A percentile compares a stretch with the other conserved stretches of the same genome.
phyloP scores from a whole-genome alignment of 2,113 vertebrate genomes.

The Ancistrus triradiatus region DNA sequence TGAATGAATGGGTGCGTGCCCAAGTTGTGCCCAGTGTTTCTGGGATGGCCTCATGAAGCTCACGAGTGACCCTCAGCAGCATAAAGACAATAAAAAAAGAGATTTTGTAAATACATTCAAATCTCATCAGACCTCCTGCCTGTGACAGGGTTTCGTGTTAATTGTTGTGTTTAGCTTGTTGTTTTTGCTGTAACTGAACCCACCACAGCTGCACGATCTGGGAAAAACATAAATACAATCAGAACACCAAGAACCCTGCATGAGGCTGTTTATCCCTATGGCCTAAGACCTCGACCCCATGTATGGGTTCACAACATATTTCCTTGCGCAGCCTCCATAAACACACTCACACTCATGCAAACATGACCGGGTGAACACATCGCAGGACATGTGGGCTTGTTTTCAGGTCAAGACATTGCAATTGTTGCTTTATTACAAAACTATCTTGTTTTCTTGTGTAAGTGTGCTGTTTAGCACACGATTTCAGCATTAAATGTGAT shows the following conservation, averaged over 20 bases:
- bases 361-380: not conserved
- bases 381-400: not conserved
- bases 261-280: slow-evolving; percentile 45
- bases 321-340: slow-evolving; percentile 33
- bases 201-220: not conserved
- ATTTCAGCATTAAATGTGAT: too few relatives aligned
- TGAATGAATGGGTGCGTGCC: too few relatives aligned
- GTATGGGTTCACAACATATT: slow-evolving; percentile 48
- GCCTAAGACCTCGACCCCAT: slow-evolving; percentile 32
- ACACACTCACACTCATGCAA: slow-evolving; percentile 30
- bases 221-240: slow-evolving; percentile 22
- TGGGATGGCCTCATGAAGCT: too few relatives aligned
- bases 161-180: too few relatives aligned
- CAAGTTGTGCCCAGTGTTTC: too few relatives aligned
- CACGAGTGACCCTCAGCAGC: too few relatives aligned
- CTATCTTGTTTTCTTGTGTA: not conserved
- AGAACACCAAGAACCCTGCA: slow-evolving; percentile 14
- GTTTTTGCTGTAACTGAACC: too few relatives aligned
- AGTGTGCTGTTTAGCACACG: too few relatives aligned
- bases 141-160: too few relatives aligned
- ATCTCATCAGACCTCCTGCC: too few relatives aligned
- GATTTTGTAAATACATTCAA: too few relatives aligned
- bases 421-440: not conserved
- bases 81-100: too few relatives aligned
- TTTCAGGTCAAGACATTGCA: not conserved